Evolutionary conservation across 2,113 vertebrate species (phyloP), one percentile per base, ranked within the genome.

Genomic region (Macroglossus sobrinus): DNA sequence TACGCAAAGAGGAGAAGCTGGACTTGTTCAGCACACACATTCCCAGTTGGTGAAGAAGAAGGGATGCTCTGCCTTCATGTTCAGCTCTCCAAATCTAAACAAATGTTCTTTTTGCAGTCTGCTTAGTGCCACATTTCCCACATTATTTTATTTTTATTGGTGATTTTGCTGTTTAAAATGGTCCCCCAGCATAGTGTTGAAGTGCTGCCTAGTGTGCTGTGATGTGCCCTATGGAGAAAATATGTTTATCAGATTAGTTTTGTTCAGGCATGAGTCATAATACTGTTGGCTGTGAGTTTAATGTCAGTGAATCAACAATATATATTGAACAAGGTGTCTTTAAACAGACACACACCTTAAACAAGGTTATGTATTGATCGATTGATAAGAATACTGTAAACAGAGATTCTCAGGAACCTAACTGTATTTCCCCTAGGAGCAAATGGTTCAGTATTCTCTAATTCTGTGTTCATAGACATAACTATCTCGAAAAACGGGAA

Each of bases 21-120:
- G 64, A 87, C 50, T 40, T 28, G 2, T 35, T 28, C 3, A 2
- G 40, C 0, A 0, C 3, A 0, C 16, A 4, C 0, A 4, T 61
- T 53, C 13, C 40, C 3, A 3, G 40, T 16, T 21, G 33, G 47
- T 18, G 4, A 59, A 43, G 80, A 14, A 15, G 15, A 69, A 45
- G 55, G 4, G 2, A 55, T 28, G 2, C 30, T 59, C n/a, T 35
- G 24, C 19, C 53, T 35, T 63, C 30, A 28, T 38, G 45, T 21
- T 68, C 26, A 38, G 18, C 53, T 35, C 21, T 53, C 24, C 33
- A 18, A 10, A 5, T 15, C 1, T 55, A 26, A 59, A 66, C 16
- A 55, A 7, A 14, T 33, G 63, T 63, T 24, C 33, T 59, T 9
- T 79, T 12, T 9, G 6, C 59, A 61, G 19, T n/a, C 66, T 80